Conservation (phyloP, 2,888 invertebrate genomes). For the Polydesmus complanatus region DNA sequence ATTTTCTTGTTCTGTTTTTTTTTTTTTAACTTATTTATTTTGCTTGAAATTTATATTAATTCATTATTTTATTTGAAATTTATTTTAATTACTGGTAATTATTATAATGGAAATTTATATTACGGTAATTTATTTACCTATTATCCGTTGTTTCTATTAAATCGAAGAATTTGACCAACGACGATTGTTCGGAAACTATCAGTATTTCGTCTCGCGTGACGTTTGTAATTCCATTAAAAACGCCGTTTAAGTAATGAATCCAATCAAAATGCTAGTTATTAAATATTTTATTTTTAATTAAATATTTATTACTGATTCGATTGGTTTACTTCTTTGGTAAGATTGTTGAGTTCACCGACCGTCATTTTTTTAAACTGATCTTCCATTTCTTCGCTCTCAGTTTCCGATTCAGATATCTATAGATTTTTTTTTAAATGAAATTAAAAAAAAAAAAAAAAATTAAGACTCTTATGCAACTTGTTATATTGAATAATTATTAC, state of each 20-base stretch:
- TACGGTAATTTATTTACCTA: conserved; percentile 5
- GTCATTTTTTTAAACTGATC: conserved; percentile 15
- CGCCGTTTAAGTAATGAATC: conserved; percentile 6
- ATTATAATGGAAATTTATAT: no score
- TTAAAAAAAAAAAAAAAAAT: neutral
- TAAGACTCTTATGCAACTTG: neutral
- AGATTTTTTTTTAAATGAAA: neutral
- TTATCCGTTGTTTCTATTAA: conserved; percentile 2
- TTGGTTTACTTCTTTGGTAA: conserved; percentile 11
- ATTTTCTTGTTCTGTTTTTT: no score
- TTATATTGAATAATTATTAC: neutral
- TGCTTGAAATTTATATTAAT: no score
- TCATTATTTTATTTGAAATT: no score
- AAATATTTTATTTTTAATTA: neutral
- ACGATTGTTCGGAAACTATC: conserved; percentile 2
- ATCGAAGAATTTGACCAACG: neutral
- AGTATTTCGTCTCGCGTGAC: conserved; percentile 7
- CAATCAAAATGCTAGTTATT: conserved; percentile 13
- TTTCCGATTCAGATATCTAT: neutral
- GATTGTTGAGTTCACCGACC: conserved; percentile 5
- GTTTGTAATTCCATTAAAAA: conserved; percentile 5
- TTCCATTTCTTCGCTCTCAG: conserved; percentile 5
- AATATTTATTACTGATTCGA: neutral
- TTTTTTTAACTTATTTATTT: no score
- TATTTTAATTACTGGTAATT: no score